Base-by-base conservation (phyloP, 2,888 invertebrate genomes). In the Dryocosmus kuriphilus region DNA sequence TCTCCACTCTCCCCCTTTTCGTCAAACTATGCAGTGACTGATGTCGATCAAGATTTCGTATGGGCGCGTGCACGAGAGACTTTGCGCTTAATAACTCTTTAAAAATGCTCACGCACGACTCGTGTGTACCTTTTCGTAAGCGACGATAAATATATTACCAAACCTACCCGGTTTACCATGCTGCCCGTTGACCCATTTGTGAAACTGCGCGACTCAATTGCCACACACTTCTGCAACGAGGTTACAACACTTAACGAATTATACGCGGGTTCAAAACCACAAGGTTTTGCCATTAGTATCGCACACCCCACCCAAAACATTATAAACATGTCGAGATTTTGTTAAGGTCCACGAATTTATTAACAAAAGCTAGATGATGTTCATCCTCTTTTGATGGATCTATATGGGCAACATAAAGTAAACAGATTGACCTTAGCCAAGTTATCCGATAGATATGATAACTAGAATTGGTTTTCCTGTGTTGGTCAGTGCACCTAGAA, bases 141-240 rank as follows among this genome's bases (percentile, higher is more conserved):
- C 86, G 82, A 81, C 81, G 81, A 85, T 86, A 86, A 83, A 87
- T 86, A 85, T 83, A 84, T 87, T 86, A 82, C 88, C 86, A 87
- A 87, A 87, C 80, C 80, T 78, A 79, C 76, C 80, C 77, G 81
- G 79, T 74, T 63, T 62, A 30, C 67, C 55, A 79, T 57, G 78
- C 83, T 81, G 84, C 81, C 80, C 78, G 86, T 83, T 89, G 90
- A 90, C 90, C 90, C 85, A 90, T 90, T 90, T 90, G 89, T 90
- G 90, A 90, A 90, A 90, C 88, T 86, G 83, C 83, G 83, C 85
- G 86, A 86, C 84, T 86, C 85, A 79, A 84, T 88, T 88, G 85
- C 87, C 85, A 87, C 87, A 86, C 85, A 81, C 84, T 80, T 83
- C 77, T 83, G 82, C 83, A 74, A 51, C 61, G 67, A 73, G 73